Base-by-base conservation (phyloP, 2,113 vertebrate species). In the Dipodomys spectabilis region DNA sequence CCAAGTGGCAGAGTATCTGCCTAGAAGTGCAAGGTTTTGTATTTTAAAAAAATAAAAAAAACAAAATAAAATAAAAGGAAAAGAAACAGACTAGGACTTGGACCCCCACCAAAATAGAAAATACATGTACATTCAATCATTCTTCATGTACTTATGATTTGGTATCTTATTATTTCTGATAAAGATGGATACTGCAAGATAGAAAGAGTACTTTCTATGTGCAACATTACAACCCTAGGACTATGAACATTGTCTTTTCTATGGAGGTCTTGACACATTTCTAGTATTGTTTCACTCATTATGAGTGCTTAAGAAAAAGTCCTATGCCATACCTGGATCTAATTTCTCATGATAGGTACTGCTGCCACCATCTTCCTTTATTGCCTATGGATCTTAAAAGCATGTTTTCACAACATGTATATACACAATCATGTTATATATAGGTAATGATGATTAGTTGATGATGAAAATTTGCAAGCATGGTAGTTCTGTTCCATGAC, bases 101-200 rank as follows among this genome's bases (percentile, higher is more conserved):
- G 8, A 53, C 12, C 49, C 49, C 49, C 49, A 53, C 49, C 49
- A 88, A 86, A 87, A 57, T 6, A 94, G 89, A 53, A 97, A 97
- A 97, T 97, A 95, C 94, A 95, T 95, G 88, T 86, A 97, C 97
- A 97, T 81, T 92, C 90, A 86, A 57, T 83, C 67, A 86, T 69
- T 32, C 74, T 44, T 4, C 89, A 93, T 94, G 49, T 13, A 95
- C 96, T 91, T 86, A 25, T 95, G 92, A 94, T 79, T 95, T 88
- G 86, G 74, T 62, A 82, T 67, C 73, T 49, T 78, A 57, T 65
- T 18, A 80, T 95, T 97, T 57, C 69, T 11, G 39, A 45, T 45
- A 96, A 88, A 83, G 92, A 49, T 65, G 67, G 49, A 87, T 93
- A 62, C 73, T 94, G 60, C 6, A 90, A 94, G 96, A 86, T 83